Percentiles rank a stretch among this genome's conserved stretches.
Evolutionary conservation across 2,888 invertebrate genomes (phyloP).

Genomic region (Halictus ligatus): DNA sequence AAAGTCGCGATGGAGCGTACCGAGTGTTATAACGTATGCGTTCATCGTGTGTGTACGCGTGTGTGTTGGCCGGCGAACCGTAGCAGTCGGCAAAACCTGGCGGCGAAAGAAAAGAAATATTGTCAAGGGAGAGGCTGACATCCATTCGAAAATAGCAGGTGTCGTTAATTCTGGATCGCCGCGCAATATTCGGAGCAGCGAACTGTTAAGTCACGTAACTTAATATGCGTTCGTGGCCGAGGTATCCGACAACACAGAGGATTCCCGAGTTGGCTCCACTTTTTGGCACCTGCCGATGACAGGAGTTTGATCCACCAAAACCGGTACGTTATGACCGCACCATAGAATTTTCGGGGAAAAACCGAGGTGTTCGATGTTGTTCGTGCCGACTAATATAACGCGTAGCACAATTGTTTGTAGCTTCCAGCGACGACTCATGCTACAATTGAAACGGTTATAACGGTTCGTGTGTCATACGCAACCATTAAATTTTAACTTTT

Average conservation of each 20-base stretch:
- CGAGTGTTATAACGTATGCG: not conserved
- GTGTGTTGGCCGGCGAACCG: not conserved
- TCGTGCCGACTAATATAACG: not conserved
- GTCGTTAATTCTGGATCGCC: constrained; percentile 64
- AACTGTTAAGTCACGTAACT: constrained; percentile 65
- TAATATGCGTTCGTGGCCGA: constrained; percentile 52
- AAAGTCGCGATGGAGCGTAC: not conserved
- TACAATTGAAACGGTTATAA: not conserved
- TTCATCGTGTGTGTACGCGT: not conserved
- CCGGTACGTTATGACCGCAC: constrained; percentile 10
- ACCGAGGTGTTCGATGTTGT: not conserved
- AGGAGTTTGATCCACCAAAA: constrained; percentile 41
- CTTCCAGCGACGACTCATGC: not conserved
- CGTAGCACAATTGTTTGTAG: not conserved
- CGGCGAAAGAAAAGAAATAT: constrained; percentile 44
- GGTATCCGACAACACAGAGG: constrained; percentile 33
- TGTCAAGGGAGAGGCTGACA: constrained; percentile 46
- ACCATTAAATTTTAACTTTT: not conserved
- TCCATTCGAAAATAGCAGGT: constrained; percentile 63
- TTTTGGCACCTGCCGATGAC: constrained; percentile 61
- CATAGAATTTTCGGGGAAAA: not conserved
- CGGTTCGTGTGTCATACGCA: not conserved
- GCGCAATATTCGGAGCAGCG: constrained; percentile 57
- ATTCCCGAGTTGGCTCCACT: constrained; percentile 54
- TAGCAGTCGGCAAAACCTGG: constrained; percentile 9